Evolutionary conservation across 2,113 vertebrate genomes (phyloP), one percentile per base, ranked within the genome.

Genomic region (Oryzias javanicus): DNA sequence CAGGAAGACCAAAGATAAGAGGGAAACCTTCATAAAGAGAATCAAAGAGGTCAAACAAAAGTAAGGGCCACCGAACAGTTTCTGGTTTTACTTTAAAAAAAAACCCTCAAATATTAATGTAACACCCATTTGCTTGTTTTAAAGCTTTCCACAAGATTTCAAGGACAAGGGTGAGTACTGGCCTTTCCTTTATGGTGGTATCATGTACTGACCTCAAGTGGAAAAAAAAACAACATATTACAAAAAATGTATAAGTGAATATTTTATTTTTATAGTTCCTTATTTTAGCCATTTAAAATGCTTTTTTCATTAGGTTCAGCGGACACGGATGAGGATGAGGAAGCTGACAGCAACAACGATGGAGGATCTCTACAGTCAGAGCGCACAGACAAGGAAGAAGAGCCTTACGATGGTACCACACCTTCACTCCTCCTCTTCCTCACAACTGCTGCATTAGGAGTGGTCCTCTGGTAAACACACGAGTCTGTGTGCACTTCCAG

Each of bases 1-100:
- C 66, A 98, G 95, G 91, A 97, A 91, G 91, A 92, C 91, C 42
- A 98, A 96, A 78, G 96, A 99, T 62, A 96, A 88, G 83, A 94
- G 65, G 47, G 95, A 98, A 52, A 62, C 51, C 40, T 89, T 98
- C 79, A 88, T 96, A 79, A 96, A 91, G 86, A 92, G 94, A 74
- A 93, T 98, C 74, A 95, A 94, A 81, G 94, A 96, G 62, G 71
- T 96, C 64, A 97, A 94, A 67, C 61, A 83, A 61, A 35, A 71
- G 82, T 88, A 80, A 40, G 52, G 46, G 4, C 15, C 18, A 17
- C 17, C 15, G 44, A 16, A 41, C 40, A 22, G 49, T 18, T 5
- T 35, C 22, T 47, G 15, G 35, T 56, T n/a, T 22, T 4, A 19
- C 25, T 16, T 67, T 17, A 4, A 12, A 35, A 35, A 10, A 12